Base-by-base conservation (phyloP, 37 sponge, comb jelly and placozoan species). In the Haliclona indistincta region DNA sequence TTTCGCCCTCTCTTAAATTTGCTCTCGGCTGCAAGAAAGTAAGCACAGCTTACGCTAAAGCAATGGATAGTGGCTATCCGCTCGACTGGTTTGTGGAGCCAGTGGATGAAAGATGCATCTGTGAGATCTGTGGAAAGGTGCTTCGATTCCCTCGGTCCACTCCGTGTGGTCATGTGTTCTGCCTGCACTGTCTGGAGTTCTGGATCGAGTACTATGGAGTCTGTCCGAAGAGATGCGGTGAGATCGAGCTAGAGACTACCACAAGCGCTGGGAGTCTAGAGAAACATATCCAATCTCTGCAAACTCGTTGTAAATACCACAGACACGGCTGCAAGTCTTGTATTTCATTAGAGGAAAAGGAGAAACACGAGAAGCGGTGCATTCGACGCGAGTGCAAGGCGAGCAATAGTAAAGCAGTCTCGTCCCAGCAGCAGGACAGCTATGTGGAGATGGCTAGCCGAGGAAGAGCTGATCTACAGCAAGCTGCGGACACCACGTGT, bases 91-190 rank as follows among this genome's bases (percentile, higher is more conserved):
- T 91, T 43, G 75, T 70, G 32, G 87, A 86, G 8, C 81, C 53
- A 1, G 33, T 86, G 1, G 78, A 81, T 34, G 75, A 74, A 20
- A n/a, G 65, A 30, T 63, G 77, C 44, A 78, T 73, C 22, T 91
- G 92, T 74, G 83, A 79, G 0, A 74, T 91, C 19, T 91, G 92
- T 54, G 45, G 68, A 20, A 74, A 75, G 8, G 88, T 91, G 2
- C 56, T 91, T 30, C 53, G 74, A 28, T 70, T 67, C 15, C 70
- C 92, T 4, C 56, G 66, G 13, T 38, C 70, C 35, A 91, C 92
- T 2, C 44, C 41, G n/a, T n/a, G n/a, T 91, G 92, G 56, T 88
- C 84, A 1, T 83, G 82, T 85, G 32, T 86, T 80, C 55, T 91
- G 88, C 70, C 29, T 63, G n/a, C 22, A 42, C 15, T 86, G 87